Evolutionary conservation across 2,113 vertebrate genomes (phyloP), one percentile per base, ranked within the genome.

Genomic region (Upupa epops): DNA sequence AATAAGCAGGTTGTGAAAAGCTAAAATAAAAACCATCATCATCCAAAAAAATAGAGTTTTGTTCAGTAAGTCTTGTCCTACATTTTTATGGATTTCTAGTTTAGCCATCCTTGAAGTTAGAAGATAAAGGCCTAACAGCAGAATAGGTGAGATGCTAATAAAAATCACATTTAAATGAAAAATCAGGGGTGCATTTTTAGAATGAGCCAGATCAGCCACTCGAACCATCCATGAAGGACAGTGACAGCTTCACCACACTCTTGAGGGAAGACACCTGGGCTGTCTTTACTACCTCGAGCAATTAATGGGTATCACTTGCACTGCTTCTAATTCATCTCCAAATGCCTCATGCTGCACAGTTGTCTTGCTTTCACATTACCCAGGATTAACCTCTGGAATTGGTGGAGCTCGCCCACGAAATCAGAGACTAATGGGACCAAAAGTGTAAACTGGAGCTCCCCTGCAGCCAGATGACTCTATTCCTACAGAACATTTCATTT

Each of bases 251-350:
- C 22, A 59, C 48, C 60, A 71, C 64, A 11, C 34, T 22, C 58
- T 84, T 90, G 84, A 92, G 66, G 58, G 66, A 75, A 84, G 81
- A 86, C 86, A 94, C 37, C 48, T 88, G 83, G 65, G 32, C 31
- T 80, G 13, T 64, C 86, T 80, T 77, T 90, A 77, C 83, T 81
- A 60, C 51, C 68, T n/a, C 34, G 18, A 63, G 65, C 86, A 83
- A 78, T 93, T 89, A 96, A 59, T 80, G 45, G 54, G 5, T 90
- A 76, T 89, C 64, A 51, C 25, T 75, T 69, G 55, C 32, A n/a
- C 64, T 70, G 25, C 42, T 91, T 85, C 77, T 88, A 79, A 77
- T 92, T 94, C 1, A 71, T 74, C 40, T 86, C 36, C 46, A 74
- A 90, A 75, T 93, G 45, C 58, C 51, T 84, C 26, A 3, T 36